These are phyloP conservation scores for Tetramorium parvispinum DNA, from an alignment of 1,140 invertebrate species.

Conservation along the genomic window DNA sequence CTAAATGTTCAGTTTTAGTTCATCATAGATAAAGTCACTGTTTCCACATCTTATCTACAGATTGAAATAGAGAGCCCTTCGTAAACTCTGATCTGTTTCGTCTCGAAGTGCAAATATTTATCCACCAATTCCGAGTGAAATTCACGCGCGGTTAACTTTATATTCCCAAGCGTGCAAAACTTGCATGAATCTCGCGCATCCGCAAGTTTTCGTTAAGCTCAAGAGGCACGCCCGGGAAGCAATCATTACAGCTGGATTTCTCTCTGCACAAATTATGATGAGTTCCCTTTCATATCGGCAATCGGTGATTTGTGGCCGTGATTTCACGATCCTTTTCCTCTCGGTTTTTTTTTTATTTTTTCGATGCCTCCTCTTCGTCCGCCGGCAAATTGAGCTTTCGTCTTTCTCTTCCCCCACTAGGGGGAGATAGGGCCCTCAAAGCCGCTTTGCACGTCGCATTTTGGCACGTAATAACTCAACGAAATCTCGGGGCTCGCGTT, in stretches of 20 bases:
- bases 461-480: constrained; percentile 52
- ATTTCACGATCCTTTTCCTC: constrained; percentile 41
- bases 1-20: background rate
- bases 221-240: constrained; percentile 32
- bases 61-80: constrained; percentile 12
- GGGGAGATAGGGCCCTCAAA: constrained; percentile 19
- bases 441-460: constrained; percentile 40
- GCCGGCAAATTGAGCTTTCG: constrained; percentile 24
- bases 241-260: constrained; percentile 28
- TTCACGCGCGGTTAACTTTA: constrained; percentile 29
- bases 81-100: constrained; percentile 1
- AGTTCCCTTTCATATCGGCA: constrained; percentile 45
- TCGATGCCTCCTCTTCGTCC: background rate
- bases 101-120: constrained; percentile 36
- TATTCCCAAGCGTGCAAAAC: constrained; percentile 10
- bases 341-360: background rate
- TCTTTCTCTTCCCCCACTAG: constrained; percentile 7
- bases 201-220: constrained; percentile 44
- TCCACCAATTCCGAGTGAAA: constrained; percentile 17
- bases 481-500: constrained; percentile 34
- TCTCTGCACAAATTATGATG: constrained; percentile 48
- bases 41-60: background rate
- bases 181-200: constrained; percentile 21
- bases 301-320: constrained; percentile 45
- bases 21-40: background rate